phyloP scores from a whole-genome alignment of 1,140 invertebrate species.

The Lordiphosa clarofinis region DNA sequence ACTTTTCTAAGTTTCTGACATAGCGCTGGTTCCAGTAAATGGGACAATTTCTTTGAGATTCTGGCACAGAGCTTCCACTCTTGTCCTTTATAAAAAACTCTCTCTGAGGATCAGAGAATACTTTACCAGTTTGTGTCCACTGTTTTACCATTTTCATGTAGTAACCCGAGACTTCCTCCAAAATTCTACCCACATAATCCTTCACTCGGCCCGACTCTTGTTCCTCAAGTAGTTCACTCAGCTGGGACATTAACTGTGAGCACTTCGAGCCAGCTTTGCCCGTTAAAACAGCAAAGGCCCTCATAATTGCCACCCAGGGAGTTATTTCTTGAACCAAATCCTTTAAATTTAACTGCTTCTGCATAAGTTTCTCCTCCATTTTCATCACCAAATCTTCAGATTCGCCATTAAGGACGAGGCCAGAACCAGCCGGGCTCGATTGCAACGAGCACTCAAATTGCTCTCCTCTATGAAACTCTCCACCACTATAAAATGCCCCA shows the following conservation, averaged over 20 bases:
- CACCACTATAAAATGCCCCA: conserved; percentile 47
- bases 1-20: conserved; percentile 11
- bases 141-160: conserved; percentile 65
- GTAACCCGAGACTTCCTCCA: conserved; percentile 13
- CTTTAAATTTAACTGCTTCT: conserved; percentile 27
- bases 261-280: conserved; percentile 21
- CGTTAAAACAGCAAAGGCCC: conserved; percentile 23
- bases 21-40: conserved; percentile 48
- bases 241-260: conserved; percentile 32
- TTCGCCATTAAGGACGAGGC: conserved; percentile 17
- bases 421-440: conserved; percentile 17
- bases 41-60: conserved; percentile 42
- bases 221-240: conserved; percentile 24
- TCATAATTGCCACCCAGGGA: conserved; percentile 40
- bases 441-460: conserved; percentile 28
- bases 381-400: conserved; percentile 40
- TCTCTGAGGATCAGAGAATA: conserved; percentile 34
- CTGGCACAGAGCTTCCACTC: conserved; percentile 43
- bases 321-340: conserved; percentile 45
- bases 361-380: conserved; percentile 35
- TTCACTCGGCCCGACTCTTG: conserved; percentile 18
- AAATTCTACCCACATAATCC: conserved; percentile 4
- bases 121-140: conserved; percentile 50
- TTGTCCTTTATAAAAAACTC: conserved; percentile 59
- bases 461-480: conserved; percentile 54